Percentiles rank a stretch among this genome's conserved stretches.
These are phyloP conservation scores for Drosophila tripunctata DNA, from an alignment of 2,888 invertebrate species.

Conservation along the genomic window DNA sequence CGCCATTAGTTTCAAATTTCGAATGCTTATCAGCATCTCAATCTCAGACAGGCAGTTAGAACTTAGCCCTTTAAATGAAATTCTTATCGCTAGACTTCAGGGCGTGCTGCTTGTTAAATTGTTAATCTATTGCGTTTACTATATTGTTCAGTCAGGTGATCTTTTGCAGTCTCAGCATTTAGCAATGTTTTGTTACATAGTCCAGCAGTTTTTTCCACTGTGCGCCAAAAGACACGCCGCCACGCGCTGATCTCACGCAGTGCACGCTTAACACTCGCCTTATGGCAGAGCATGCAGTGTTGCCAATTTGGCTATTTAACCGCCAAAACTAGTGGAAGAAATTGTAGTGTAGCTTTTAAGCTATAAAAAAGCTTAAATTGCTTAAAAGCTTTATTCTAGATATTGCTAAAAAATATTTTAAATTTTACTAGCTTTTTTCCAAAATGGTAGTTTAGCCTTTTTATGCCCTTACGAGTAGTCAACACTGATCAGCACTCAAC, in stretches of 20 bases:
- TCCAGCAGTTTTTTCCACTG: constrained; percentile 33
- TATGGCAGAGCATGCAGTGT: too few relatives aligned
- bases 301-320: too few relatives aligned
- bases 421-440: too few relatives aligned
- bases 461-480: too few relatives aligned
- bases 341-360: too few relatives aligned
- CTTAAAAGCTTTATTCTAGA: too few relatives aligned
- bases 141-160: constrained; percentile 50
- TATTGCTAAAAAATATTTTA: too few relatives aligned
- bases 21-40: constrained; percentile 50
- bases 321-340: too few relatives aligned
- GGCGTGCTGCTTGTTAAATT: constrained; percentile 11
- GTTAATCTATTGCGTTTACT: constrained; percentile 21
- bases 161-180: constrained; percentile 36
- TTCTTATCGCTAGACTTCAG: constrained; percentile 30
- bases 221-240: neutral
- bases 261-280: too few relatives aligned
- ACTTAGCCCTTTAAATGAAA: constrained; percentile 27
- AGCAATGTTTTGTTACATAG: constrained; percentile 15
- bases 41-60: constrained; percentile 22
- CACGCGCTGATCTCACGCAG: constrained; percentile 27
- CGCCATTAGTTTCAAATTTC: constrained; percentile 53
- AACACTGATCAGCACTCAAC: too few relatives aligned
- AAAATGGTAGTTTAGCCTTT: too few relatives aligned
- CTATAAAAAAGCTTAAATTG: too few relatives aligned